Evolutionary conservation across 2,797 vertebrate genomes (phyloP).

Genomic region (Crenuchus spilurus): DNA sequence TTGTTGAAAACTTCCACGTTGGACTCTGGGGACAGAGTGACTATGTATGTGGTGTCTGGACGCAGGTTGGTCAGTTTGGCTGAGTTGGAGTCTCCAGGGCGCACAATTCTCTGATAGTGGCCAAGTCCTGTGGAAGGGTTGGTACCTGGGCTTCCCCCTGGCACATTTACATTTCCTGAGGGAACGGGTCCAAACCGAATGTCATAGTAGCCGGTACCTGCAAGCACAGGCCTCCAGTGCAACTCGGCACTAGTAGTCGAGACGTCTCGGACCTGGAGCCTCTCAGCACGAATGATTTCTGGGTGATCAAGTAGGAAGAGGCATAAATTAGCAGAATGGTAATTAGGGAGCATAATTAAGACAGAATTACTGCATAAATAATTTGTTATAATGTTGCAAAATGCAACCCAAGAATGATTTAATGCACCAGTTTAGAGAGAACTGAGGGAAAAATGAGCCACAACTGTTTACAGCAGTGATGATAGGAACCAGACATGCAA

Average conservation of each 20-base stretch:
- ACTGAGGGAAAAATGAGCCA: no score
- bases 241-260: conserved; percentile 82
- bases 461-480: no score
- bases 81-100: conserved; percentile 74
- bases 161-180: conserved; percentile 18
- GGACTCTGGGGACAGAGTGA: conserved; percentile 84
- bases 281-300: conserved; percentile 86
- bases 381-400: no score
- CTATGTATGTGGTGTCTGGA: conserved; percentile 85
- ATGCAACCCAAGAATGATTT: no score
- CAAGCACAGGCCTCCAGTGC: conserved; percentile 85
- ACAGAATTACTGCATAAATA: no score
- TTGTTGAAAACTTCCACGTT: conserved; percentile 77
- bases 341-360: no score
- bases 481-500: no score
- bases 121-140: conserved; percentile 65
- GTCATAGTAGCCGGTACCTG: conserved; percentile 80
- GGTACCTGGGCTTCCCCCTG: conserved; percentile 60
- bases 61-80: conserved; percentile 74
- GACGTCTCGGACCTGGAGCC: conserved; percentile 82
- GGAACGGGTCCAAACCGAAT: conserved; percentile 74
- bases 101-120: conserved; percentile 65
- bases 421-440: no score
- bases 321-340: no score
- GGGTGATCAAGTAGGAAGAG: no score